Base-by-base conservation (phyloP, 2,113 vertebrate genomes). In the Aplodontia rufa region DNA sequence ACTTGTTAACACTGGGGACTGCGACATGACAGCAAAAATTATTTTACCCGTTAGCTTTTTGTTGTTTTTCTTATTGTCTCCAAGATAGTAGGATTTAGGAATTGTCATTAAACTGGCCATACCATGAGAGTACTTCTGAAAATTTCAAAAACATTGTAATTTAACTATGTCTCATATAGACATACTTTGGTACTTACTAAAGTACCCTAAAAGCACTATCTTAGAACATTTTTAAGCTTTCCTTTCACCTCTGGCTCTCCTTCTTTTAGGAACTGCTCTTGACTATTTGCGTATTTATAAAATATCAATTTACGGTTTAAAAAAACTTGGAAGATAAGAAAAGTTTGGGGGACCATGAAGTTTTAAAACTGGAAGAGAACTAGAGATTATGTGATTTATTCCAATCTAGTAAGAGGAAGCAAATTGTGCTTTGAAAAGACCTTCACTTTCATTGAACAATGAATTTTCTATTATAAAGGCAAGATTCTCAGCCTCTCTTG, bases 401-500 rank as follows among this genome's bases (percentile, higher is more conserved):
- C 40, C 19, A 10, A 86, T 91, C 55, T 86, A 95, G 49, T 68
- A 79, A 40, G 37, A 93, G n/a, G 69, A 95, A 95, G 40, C 30
- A 93, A 93, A 91, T 28, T 85, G 53, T 88, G 49, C 19, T 93
- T 89, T 93, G 71, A 89, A 96, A 96, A 91, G 37, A 91, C 24
- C 53, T 92, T 95, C 72, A 76, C 13, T 96, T 94, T 90, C 72
- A 86, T n/a, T 88, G 71, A 95, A 93, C 74, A 94, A 82, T 91
- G 40, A 71, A 94, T 95, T 94, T 91, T 93, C 68, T 82, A 51
- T 78, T 79, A 96, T 76, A 95, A 91, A 92, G 37, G 62, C 16
- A 92, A 91, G 66, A 88, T 47, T 97, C 53, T 69, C 66, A 76
- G 60, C 51, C 49, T 93, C n/a, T 84, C 32, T 79, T 92, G 74